These are phyloP conservation scores for Kobus ellipsiprymnus DNA, from an alignment of 2,113 vertebrate genomes.

Conservation along the genomic window DNA sequence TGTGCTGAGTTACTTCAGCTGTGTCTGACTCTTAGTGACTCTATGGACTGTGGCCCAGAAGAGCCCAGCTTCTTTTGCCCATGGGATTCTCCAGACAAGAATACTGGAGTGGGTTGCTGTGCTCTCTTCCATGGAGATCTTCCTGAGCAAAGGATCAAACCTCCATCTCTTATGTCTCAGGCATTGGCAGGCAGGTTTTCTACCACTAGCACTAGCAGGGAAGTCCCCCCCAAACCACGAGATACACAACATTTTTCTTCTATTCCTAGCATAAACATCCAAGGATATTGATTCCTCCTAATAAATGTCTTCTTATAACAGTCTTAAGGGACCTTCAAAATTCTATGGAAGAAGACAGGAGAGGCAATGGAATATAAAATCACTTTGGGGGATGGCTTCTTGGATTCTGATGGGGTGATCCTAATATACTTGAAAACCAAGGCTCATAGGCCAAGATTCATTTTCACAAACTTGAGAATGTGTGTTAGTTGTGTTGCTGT, in stretches of 20 bases:
- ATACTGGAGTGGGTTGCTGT: not conserved
- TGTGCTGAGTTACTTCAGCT: not conserved
- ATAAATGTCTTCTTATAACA: not conserved
- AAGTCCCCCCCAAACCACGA: not conserved
- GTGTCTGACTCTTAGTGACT: not conserved
- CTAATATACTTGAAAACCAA: not conserved
- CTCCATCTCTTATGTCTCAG: not conserved
- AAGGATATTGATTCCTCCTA: not conserved
- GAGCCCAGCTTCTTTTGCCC: not conserved
- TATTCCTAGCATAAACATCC: not conserved
- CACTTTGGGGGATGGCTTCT: not conserved
- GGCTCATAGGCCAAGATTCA: not conserved
- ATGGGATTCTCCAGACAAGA: not conserved
- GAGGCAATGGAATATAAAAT: not conserved
- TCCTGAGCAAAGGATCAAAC: not conserved
- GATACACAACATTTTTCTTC: not conserved
- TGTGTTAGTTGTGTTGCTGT: not conserved
- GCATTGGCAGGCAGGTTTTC: not conserved
- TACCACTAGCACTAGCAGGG: not conserved
- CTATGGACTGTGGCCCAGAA: not conserved
- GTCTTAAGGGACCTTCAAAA: not conserved
- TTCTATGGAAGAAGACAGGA: not conserved
- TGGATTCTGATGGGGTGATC: not conserved
- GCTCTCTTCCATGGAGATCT: not conserved
- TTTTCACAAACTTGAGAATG: not conserved